Evolutionary conservation across 2,113 vertebrate species (phyloP).

Genomic region (Hippocampus mohnikei): DNA sequence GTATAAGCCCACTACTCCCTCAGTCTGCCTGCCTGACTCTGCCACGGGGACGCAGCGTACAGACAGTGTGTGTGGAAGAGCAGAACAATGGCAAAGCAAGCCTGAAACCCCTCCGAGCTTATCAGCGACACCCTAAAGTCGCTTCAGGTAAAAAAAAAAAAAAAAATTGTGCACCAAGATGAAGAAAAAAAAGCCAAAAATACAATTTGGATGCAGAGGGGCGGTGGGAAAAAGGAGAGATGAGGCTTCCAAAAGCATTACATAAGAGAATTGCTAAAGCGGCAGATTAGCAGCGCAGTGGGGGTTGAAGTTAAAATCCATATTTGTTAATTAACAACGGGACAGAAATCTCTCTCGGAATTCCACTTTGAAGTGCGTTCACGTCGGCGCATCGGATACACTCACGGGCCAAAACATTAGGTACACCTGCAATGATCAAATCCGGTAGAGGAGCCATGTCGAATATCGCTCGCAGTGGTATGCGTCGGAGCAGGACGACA

Average conservation of each 20-base stretch:
- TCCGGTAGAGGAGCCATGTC: not conserved
- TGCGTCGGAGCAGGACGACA: not conserved
- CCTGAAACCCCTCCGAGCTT: constrained; percentile 28
- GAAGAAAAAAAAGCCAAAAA: constrained; percentile 15
- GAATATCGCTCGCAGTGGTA: not conserved
- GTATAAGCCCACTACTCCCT: constrained; percentile 20
- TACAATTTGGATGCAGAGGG: constrained; percentile 31
- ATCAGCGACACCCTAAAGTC: constrained; percentile 28
- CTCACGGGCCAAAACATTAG: not conserved
- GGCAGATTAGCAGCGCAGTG: constrained; percentile 28
- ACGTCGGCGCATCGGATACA: not conserved
- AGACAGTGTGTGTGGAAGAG: constrained; percentile 43
- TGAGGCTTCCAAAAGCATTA: constrained; percentile 14
- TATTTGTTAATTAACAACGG: constrained; percentile 23
- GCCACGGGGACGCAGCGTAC: constrained; percentile 57
- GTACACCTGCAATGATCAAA: not conserved
- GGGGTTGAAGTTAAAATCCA: constrained; percentile 34
- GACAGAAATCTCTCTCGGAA: constrained; percentile 7
- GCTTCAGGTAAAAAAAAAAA: constrained; percentile 40
- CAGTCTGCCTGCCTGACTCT: constrained; percentile 17
- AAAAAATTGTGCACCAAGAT: constrained; percentile 23
- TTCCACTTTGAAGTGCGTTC: not conserved
- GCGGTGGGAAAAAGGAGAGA: constrained; percentile 5
- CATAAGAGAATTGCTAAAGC: constrained; percentile 23
- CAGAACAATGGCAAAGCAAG: constrained; percentile 52